A percentile compares a stretch with the other conserved stretches of the same genome.
Evolutionary conservation across 2,888 invertebrate species (phyloP).

Genomic region (Caradrina clavipalpis): DNA sequence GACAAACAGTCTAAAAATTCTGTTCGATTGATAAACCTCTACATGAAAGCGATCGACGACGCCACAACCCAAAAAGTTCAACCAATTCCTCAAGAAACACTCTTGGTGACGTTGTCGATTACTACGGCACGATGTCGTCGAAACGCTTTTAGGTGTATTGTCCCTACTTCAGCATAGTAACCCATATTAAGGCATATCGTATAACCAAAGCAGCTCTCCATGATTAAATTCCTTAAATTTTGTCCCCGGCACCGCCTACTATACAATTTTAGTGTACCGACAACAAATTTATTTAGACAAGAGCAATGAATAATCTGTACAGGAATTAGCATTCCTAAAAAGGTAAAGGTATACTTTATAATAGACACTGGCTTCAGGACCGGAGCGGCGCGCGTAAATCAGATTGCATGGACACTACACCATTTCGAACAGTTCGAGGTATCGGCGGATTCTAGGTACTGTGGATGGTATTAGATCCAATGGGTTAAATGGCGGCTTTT

Average conservation of each 20-base stretch:
- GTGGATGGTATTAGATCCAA: conserved; percentile 43
- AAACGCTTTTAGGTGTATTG: too few relatives aligned
- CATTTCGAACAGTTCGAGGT: conserved; percentile 80
- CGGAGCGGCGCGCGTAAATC: conserved; percentile 83
- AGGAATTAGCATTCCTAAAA: conserved; percentile 86
- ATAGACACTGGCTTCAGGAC: conserved; percentile 74
- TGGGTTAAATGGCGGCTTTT: background rate
- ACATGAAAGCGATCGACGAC: too few relatives aligned
- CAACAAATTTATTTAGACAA: conserved; percentile 72
- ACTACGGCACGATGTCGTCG: too few relatives aligned
- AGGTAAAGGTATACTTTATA: conserved; percentile 81
- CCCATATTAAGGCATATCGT: conserved; percentile 20
- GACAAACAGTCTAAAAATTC: background rate
- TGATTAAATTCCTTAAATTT: conserved; percentile 57
- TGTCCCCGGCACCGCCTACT: conserved; percentile 53
- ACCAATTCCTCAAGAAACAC: too few relatives aligned
- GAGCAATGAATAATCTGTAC: conserved; percentile 78
- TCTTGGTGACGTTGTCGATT: too few relatives aligned
- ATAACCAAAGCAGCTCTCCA: conserved; percentile 24
- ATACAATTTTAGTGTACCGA: conserved; percentile 56
- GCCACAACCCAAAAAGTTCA: too few relatives aligned
- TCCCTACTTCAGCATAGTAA: background rate
- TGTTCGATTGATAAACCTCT: too few relatives aligned
- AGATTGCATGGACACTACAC: conserved; percentile 85
- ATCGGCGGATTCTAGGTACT: conserved; percentile 65